A percentile compares a stretch with the other conserved stretches of the same genome.
Evolutionary conservation across 2,113 vertebrate genomes (phyloP).

Genomic region (Gymnocephalus cernua): DNA sequence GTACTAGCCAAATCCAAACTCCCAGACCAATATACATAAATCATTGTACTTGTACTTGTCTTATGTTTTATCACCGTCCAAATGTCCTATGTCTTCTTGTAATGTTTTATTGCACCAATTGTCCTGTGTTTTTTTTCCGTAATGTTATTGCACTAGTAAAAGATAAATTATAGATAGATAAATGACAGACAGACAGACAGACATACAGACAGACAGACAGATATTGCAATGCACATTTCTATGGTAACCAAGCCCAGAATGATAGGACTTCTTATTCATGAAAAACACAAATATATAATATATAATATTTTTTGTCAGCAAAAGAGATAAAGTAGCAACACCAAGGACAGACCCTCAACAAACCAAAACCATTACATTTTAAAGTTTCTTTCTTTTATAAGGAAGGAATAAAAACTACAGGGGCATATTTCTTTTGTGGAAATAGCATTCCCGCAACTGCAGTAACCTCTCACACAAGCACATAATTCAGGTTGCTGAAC

Average conservation of each 20-base stretch:
- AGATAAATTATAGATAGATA: background rate
- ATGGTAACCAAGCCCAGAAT: conserved; percentile 39
- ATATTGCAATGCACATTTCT: conserved; percentile 26
- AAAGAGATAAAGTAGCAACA: background rate
- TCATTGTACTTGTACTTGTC: too few species aligned
- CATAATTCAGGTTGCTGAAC: conserved; percentile 36
- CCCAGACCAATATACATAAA: too few species aligned
- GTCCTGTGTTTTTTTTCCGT: too few species aligned
- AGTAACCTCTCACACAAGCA: conserved; percentile 4
- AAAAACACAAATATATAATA: conserved; percentile 15
- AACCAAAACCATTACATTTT: background rate
- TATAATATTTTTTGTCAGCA: conserved; percentile 3
- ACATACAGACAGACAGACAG: background rate
- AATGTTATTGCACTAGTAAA: too few species aligned
- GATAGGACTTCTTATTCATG: conserved; percentile 29
- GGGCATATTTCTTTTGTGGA: background rate
- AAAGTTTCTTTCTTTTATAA: background rate
- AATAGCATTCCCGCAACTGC: background rate
- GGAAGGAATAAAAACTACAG: background rate
- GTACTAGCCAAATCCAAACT: too few species aligned
- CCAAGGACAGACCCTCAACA: background rate
- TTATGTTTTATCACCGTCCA: too few species aligned
- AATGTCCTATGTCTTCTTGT: too few species aligned
- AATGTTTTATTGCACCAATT: too few species aligned
- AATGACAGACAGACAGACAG: background rate